These are phyloP conservation scores for Tragelaphus imberbis DNA, from an alignment of 2,113 vertebrate genomes.

Conservation along the genomic window DNA sequence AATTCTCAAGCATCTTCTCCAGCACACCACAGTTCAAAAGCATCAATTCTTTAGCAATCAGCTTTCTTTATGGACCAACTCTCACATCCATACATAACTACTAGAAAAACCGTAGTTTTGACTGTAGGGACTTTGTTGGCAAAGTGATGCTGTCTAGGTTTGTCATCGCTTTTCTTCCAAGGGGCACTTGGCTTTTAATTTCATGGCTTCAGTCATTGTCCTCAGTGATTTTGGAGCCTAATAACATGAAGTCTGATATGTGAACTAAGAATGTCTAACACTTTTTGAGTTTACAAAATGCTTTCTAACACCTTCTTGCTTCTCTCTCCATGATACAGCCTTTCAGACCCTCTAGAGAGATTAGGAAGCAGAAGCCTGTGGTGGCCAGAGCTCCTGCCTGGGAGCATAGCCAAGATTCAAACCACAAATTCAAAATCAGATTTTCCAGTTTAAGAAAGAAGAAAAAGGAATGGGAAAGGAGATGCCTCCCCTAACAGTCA, in stretches of 20 bases:
- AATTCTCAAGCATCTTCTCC: not conserved
- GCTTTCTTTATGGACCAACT: not conserved
- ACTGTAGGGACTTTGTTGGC: not conserved
- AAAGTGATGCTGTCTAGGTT: not conserved
- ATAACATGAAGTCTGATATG: not conserved
- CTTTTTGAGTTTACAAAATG: not conserved
- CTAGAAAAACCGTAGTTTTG: not conserved
- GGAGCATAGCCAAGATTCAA: not conserved
- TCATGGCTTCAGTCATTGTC: not conserved
- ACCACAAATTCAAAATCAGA: not conserved
- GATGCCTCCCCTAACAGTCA: not conserved
- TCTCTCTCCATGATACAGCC: not conserved
- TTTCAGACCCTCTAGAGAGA: not conserved
- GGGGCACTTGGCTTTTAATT: not conserved
- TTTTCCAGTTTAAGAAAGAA: not conserved
- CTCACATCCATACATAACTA: not conserved
- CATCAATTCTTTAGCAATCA: not conserved
- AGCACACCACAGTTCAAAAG: not conserved
- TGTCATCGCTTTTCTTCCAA: not conserved
- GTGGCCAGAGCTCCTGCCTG: not conserved
- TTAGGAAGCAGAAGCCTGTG: not conserved
- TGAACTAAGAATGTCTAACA: accelerated
- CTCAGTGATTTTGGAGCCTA: not conserved
- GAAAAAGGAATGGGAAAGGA: not conserved
- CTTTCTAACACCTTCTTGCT: not conserved